Base-by-base conservation (phyloP, 2,113 vertebrate genomes). In the Eupsittula cactorum region DNA sequence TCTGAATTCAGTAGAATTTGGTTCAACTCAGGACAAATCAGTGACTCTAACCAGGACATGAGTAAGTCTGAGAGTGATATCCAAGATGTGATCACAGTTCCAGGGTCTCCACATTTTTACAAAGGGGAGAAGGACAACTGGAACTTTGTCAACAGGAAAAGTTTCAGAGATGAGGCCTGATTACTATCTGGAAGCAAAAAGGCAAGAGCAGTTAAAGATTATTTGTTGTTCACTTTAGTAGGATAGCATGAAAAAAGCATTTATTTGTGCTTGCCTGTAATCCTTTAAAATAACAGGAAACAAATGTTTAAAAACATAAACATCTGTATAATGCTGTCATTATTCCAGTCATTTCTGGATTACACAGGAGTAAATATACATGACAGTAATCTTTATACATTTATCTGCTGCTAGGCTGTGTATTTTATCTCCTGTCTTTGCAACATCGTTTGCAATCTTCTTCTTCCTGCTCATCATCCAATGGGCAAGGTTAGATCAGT, bases 321-420 rank as follows among this genome's bases (percentile, higher is more conserved):
- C 16, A 79, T 19, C 55, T 82, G 19, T 55, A 42, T 63, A 92
- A 64, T 35, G 52, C 47, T 69, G 57, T 67, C 46, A 59, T 92
- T 85, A 76, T 85, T 95, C 83, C 28, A 92, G 78, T 94, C 31
- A 63, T 80, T 77, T 90, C 62, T 60, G 85, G 81, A 82, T 86
- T 88, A 74, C 49, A 82, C 41, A 81, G 46, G 59, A 86, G 59
- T 90, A 88, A 90, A 64, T 80, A 55, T 39, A 80, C 50, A 69
- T 29, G 50, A 33, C 46, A 80, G 53, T 78, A 74, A 74, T 93
- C 52, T 88, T 77, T 59, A 70, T 31, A 46, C 39, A 59, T 73
- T 57, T 59, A 37, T 86, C n/a, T 88, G 21, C 70, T 92, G 15
- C 44, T 55, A 79, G 59, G 25, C 37, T 69, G 49, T 70, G 78